Evolutionary conservation across 1,140 invertebrate genomes (phyloP).

Genomic region (Pectinophora gossypiella): DNA sequence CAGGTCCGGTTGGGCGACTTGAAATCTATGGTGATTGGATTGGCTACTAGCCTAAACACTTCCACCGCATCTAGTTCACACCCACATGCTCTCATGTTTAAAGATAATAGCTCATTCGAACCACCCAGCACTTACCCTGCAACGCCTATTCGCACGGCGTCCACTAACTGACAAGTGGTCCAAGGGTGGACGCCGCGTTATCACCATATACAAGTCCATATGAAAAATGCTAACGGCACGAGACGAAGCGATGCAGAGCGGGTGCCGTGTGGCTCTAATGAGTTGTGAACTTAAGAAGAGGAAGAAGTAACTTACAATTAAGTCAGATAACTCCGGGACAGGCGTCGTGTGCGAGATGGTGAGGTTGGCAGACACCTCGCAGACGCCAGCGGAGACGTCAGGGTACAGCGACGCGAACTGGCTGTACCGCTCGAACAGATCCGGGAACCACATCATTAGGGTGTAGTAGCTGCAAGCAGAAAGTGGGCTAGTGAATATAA

Average conservation of each 20-base stretch:
- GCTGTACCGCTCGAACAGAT: constrained; percentile 79
- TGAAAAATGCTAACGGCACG: neutral
- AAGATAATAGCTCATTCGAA: no score
- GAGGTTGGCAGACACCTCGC: constrained; percentile 65
- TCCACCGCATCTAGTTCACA: no score
- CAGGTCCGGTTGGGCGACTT: no score
- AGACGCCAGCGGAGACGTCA: constrained; percentile 75
- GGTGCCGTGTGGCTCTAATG: neutral
- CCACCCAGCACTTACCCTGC: no score
- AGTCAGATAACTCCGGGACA: neutral
- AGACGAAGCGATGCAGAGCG: neutral
- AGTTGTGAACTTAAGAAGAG: neutral
- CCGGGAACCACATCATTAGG: constrained; percentile 82
- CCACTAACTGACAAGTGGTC: neutral
- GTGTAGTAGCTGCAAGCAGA: constrained; percentile 78
- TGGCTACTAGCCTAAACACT: no score
- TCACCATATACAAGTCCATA: neutral
- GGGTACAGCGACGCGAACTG: constrained; percentile 72
- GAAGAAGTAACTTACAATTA: no score
- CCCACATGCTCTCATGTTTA: no score
- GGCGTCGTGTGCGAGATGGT: neutral
- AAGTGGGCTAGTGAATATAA: neutral
- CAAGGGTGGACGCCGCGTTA: neutral
- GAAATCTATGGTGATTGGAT: no score
- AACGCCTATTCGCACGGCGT: neutral